Evolutionary conservation across 2,888 invertebrate genomes (phyloP).

Genomic region (Ophioninae sp.): DNA sequence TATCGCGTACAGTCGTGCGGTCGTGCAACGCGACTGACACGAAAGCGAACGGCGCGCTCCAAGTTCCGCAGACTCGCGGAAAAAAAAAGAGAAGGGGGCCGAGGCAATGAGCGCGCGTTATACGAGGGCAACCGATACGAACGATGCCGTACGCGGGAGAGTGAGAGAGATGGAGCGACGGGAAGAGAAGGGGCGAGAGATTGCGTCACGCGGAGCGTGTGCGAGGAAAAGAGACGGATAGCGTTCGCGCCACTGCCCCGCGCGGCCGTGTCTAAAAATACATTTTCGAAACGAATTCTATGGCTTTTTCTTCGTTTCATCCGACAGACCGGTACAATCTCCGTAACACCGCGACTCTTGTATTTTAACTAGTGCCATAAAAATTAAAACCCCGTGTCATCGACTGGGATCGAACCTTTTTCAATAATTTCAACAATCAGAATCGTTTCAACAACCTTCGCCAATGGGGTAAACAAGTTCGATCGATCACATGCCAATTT

Average conservation of each 20-base stretch:
- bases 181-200: background rate
- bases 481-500: no score
- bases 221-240: background rate
- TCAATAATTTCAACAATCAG: no score
- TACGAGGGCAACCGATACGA: background rate
- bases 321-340: background rate
- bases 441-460: no score
- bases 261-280: background rate
- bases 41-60: constrained; percentile 50
- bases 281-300: background rate
- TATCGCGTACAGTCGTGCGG: constrained; percentile 53
- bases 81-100: background rate
- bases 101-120: constrained; percentile 10
- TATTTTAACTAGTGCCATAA: no score
- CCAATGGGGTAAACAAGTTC: no score
- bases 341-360: background rate
- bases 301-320: background rate
- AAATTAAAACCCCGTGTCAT: no score
- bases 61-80: constrained; percentile 3
- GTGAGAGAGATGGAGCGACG: background rate
- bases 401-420: no score
- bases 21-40: constrained; percentile 58
- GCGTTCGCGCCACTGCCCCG: background rate
- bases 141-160: background rate
- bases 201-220: background rate